Base-by-base conservation (phyloP, 1,140 invertebrate genomes). In the Conus ventricosus region DNA sequence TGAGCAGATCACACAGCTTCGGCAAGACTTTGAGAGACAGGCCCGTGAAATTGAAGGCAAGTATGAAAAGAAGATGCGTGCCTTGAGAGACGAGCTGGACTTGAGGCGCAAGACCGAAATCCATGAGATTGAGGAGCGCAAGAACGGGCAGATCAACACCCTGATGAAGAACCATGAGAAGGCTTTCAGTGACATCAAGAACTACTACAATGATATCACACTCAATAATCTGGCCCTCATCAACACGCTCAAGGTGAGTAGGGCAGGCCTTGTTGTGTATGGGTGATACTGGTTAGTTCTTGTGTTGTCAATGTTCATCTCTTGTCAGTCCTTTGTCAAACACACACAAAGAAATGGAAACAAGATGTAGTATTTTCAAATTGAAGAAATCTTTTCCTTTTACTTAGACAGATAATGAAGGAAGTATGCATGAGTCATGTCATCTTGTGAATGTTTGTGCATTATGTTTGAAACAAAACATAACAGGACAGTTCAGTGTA, bases 181-280 rank as follows among this genome's bases (percentile, higher is more conserved):
- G 92, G 97, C 97, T 1, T 98, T 98, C 93, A 96, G 96, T 78
- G 97, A 98, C 93, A 97, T 99, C 93, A 99, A 98, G 95, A 97
- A 97, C 94, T 99, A 98, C 95, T 99, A 98, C 92, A 98, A 98
- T 92, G 98, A 99, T 91, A 98, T 99, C 75, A 98, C 97, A 1
- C 94, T 98, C 1, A 99, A 99, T 94, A 99, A 99, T 95, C 96
- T 99, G 88, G 97, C 96, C 84, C 95, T 98, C 13, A 98, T 98
- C 57, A 97, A 97, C 90, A 97, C 96, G 92, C 95, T 98, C 63
- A 98, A 97, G 95, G 97, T 97, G 94, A 87, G 89, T 8, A 60
- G 57, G 57, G 57, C 57, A 11, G 57, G 57, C 15, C 8, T 60
- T 8, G 57, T 8, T 60, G 8, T 57, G 6, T 60, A 15, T 60